phyloP scores from a whole-genome alignment of 2,797 vertebrate species.

The Chelon auratus region DNA sequence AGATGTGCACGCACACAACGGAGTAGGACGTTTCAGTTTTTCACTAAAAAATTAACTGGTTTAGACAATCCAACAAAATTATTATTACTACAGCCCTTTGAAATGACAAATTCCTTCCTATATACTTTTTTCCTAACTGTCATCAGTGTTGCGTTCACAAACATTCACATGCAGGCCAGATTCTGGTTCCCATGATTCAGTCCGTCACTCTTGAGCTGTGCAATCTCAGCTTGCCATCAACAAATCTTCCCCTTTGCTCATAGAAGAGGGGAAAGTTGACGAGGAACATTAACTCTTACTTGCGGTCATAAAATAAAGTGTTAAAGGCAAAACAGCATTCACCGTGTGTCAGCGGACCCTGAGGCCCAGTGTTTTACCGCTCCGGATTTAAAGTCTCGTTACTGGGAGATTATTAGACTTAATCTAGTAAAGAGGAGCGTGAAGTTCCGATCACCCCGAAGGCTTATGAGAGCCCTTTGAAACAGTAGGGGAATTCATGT shows the following conservation, averaged over 20 bases:
- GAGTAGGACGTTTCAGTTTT: too few species aligned
- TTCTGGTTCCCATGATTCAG: background rate
- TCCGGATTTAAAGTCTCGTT: constrained; percentile 83
- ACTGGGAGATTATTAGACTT: constrained; percentile 86
- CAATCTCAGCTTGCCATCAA: background rate
- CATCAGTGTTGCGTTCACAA: too few species aligned
- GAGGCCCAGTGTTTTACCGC: constrained; percentile 67
- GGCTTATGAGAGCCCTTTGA: constrained; percentile 68
- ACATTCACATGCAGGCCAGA: fast-evolving
- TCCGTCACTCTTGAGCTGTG: too few species aligned
- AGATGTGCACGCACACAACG: too few species aligned
- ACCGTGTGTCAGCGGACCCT: constrained; percentile 54
- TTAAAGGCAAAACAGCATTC: constrained; percentile 68
- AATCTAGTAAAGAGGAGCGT: constrained; percentile 84
- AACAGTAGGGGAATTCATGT: constrained; percentile 83
- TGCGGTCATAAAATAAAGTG: constrained; percentile 75
- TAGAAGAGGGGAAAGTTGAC: constrained; percentile 70
- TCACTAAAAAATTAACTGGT: too few species aligned
- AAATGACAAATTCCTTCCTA: too few species aligned
- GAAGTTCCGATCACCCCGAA: constrained; percentile 78
- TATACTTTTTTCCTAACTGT: too few species aligned
- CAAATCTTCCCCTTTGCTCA: constrained; percentile 10
- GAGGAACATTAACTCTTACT: constrained; percentile 74
- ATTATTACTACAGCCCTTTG: too few species aligned
- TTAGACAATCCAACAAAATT: too few species aligned